phyloP scores from a whole-genome alignment of 2,797 vertebrate species.

The Serranus cabrilla region DNA sequence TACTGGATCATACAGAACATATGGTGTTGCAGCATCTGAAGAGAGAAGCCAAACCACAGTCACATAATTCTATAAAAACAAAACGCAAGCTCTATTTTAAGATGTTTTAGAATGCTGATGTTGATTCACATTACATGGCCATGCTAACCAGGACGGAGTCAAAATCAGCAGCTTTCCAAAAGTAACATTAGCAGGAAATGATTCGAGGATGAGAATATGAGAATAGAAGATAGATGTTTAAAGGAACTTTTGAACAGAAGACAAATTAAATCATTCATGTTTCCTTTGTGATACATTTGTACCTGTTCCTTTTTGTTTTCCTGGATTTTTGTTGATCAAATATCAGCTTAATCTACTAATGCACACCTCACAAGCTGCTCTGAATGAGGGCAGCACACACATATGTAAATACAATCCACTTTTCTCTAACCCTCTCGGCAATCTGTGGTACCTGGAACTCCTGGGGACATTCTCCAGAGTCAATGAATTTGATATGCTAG shows the following conservation, averaged over 20 bases:
- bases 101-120: constrained; percentile 12
- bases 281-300: not conserved
- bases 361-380: not conserved
- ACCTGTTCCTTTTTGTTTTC: not conserved
- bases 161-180: constrained; percentile 38
- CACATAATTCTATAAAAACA: constrained; percentile 34
- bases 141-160: constrained; percentile 8
- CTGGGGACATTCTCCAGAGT: not conserved
- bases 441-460: not conserved
- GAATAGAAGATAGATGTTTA: not conserved
- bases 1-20: constrained; percentile 55
- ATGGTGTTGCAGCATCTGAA: constrained; percentile 39
- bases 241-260: constrained; percentile 5
- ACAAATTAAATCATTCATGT: not conserved
- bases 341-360: not conserved
- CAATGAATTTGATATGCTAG: not conserved
- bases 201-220: constrained; percentile 34
- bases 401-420: not conserved
- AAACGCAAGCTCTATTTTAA: constrained; percentile 15
- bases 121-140: constrained; percentile 23
- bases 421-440: not conserved
- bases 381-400: not conserved
- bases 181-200: constrained; percentile 24
- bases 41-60: constrained; percentile 26
- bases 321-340: not conserved